Percentiles rank a stretch among this genome's conserved stretches.
phyloP scores from a whole-genome alignment of 2,113 vertebrate species.

The Geococcyx californianus region DNA sequence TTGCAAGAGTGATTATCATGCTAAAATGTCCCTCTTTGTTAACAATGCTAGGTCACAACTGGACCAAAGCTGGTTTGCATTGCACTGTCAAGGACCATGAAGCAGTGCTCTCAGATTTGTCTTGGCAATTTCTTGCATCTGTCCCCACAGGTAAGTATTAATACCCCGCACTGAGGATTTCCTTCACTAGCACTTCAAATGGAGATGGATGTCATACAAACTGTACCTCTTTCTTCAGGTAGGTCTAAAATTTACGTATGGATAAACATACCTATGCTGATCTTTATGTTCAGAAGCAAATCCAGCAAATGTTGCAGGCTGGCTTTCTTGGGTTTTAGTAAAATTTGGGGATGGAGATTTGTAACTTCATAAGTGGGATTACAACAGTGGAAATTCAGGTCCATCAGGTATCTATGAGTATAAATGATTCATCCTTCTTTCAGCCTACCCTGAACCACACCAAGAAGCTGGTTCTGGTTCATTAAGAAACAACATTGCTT shows the following conservation, averaged over 20 bases:
- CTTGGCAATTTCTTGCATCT: neutral
- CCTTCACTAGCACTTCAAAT: neutral
- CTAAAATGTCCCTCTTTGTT: neutral
- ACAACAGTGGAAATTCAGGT: neutral
- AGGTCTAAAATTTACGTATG: neutral
- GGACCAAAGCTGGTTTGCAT: neutral
- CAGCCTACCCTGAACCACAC: neutral
- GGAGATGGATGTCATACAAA: neutral
- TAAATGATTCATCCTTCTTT: neutral
- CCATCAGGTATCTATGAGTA: neutral
- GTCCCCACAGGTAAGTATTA: neutral
- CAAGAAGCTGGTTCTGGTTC: neutral
- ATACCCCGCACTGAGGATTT: neutral
- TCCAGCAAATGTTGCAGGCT: neutral
- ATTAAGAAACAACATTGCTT: neutral
- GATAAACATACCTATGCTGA: neutral
- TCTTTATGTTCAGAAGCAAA: neutral
- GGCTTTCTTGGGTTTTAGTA: neutral
- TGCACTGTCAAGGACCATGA: neutral
- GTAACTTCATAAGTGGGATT: neutral
- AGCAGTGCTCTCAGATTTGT: neutral
- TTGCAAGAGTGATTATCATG: neutral
- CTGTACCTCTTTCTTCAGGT: neutral
- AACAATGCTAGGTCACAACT: neutral
- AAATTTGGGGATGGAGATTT: neutral